Percentiles rank a stretch among this genome's conserved stretches.
phyloP scores from a whole-genome alignment of 2,113 vertebrate genomes.

The Ictalurus punctatus region DNA sequence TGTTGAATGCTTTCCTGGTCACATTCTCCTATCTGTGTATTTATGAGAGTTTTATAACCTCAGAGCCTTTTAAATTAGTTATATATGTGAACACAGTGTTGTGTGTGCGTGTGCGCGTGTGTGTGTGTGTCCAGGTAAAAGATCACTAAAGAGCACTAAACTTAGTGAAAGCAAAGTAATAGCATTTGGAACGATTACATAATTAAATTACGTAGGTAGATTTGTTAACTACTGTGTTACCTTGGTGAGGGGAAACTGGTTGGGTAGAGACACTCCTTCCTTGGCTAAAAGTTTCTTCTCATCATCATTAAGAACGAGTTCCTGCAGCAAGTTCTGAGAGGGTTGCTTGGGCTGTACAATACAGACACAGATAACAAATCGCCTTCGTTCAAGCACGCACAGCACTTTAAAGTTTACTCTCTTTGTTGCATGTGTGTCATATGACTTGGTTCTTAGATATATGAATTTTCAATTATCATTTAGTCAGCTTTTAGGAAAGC shows the following conservation, averaged over 20 bases:
- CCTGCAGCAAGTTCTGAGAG: constrained; percentile 71
- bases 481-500: neutral
- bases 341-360: constrained; percentile 59
- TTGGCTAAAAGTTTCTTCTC: constrained; percentile 93
- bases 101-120: neutral
- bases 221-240: constrained; percentile 59
- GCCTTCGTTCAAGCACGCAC: neutral
- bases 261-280: constrained; percentile 84
- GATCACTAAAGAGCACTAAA: neutral
- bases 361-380: constrained; percentile 8
- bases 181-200: neutral
- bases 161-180: neutral
- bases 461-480: neutral
- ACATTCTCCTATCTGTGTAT: neutral
- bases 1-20: neutral
- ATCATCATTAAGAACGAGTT: constrained; percentile 87
- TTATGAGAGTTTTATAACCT: neutral
- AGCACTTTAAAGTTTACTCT: neutral
- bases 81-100: neutral
- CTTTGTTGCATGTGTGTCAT: neutral
- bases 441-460: neutral
- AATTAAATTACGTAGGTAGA: neutral
- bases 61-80: neutral
- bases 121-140: neutral
- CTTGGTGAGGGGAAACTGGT: constrained; percentile 90